Evolutionary conservation across 2,888 invertebrate species (phyloP).

Genomic region (Pogonocherus hispidulus): DNA sequence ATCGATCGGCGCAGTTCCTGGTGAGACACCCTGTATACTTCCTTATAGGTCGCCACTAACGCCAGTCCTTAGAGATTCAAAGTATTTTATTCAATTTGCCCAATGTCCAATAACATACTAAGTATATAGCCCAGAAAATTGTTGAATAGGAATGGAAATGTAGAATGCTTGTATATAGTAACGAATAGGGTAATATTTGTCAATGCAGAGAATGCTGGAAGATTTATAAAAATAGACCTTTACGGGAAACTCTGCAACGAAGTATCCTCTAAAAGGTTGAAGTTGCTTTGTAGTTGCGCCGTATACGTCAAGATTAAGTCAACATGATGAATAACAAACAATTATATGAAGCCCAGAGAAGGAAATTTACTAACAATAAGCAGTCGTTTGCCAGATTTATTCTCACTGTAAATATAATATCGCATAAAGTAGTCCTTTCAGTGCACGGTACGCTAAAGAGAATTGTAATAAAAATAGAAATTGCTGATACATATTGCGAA

Average conservation of each 20-base stretch:
- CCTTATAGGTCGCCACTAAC: no score
- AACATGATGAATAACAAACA: conserved; percentile 43
- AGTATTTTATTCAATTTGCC: no score
- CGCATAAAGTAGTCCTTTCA: conserved; percentile 11
- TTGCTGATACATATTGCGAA: conserved; percentile 27
- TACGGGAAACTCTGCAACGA: conserved; percentile 19
- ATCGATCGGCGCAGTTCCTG: no score
- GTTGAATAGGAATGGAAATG: no score
- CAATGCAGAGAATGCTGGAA: not conserved
- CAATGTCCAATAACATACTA: no score
- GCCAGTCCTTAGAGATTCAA: no score
- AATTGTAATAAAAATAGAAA: conserved; percentile 33
- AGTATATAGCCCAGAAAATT: no score
- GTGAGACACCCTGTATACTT: no score
- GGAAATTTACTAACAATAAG: conserved; percentile 40
- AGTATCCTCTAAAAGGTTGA: conserved; percentile 34
- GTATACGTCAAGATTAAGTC: conserved; percentile 44
- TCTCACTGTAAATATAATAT: conserved; percentile 39
- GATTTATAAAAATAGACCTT: conserved; percentile 20
- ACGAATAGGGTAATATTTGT: conserved; percentile 1
- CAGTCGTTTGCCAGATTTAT: conserved; percentile 39
- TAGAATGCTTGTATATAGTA: no score
- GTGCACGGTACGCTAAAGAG: conserved; percentile 17
- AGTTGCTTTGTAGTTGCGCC: conserved; percentile 28
- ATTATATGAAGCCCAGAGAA: conserved; percentile 38